A percentile compares a stretch with the other conserved stretches of the same genome.
Conservation (phyloP, 2,888 invertebrate species). For the Paralinhomoeus sp. region DNA sequence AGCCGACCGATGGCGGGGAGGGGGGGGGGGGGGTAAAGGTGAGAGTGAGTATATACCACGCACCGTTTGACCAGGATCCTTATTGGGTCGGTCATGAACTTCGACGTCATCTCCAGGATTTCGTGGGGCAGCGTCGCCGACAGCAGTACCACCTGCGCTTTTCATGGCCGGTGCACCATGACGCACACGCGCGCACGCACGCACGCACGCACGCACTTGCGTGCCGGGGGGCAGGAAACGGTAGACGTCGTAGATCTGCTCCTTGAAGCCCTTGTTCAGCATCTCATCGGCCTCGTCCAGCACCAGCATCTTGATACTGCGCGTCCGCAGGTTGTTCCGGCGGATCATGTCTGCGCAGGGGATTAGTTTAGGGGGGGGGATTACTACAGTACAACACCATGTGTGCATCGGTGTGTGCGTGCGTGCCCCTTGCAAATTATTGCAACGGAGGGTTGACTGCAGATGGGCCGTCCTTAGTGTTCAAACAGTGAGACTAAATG, state of each 20-base stretch:
- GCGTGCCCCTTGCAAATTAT: too few relatives aligned
- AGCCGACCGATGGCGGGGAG: too few relatives aligned
- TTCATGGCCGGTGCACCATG: too few relatives aligned
- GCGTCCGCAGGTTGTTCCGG: constrained; percentile 52
- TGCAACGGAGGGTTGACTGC: too few relatives aligned
- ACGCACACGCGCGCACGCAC: too few relatives aligned
- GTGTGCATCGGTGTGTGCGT: too few relatives aligned
- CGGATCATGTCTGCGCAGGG: constrained; percentile 69
- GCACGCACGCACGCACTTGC: constrained; percentile 38
- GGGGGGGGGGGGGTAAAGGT: too few relatives aligned
- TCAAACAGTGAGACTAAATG: too few relatives aligned
- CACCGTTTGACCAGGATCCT: constrained; percentile 96
- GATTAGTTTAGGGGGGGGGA: too few relatives aligned
- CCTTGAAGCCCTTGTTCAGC: constrained; percentile 96
- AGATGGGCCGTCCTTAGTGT: too few relatives aligned
- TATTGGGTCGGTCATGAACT: constrained; percentile 99
- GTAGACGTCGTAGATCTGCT: constrained; percentile 98
- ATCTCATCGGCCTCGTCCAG: constrained; percentile 98
- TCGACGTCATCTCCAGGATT: constrained; percentile 97
- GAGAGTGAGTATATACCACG: too few relatives aligned
- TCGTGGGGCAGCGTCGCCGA: constrained; percentile 96
- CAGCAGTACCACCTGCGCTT: constrained; percentile 62
- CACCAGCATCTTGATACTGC: constrained; percentile 85
- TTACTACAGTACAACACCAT: too few relatives aligned
- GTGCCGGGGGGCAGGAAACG: constrained; percentile 88